These are phyloP conservation scores for Andrena marginata DNA, from an alignment of 2,888 invertebrate species.

Conservation along the genomic window DNA sequence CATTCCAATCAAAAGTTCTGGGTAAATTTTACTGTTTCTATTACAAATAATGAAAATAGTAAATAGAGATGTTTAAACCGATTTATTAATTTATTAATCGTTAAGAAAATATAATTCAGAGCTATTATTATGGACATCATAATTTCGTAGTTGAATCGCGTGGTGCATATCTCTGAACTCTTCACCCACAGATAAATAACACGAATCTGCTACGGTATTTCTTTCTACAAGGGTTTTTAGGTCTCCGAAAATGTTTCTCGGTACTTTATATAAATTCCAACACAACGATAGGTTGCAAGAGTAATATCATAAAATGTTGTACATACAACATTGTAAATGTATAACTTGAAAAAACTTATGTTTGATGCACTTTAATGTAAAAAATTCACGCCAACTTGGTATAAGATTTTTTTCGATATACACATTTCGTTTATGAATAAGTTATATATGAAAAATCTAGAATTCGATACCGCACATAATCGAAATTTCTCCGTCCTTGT, in stretches of 20 bases:
- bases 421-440: not conserved
- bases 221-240: not conserved
- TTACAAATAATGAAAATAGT: not conserved
- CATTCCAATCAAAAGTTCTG: not conserved
- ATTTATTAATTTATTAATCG: not conserved
- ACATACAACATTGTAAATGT: too few species aligned
- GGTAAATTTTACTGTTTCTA: slow-evolving; percentile 20
- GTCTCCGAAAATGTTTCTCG: too few species aligned
- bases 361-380: too few species aligned
- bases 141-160: too few species aligned
- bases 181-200: slow-evolving; percentile 1
- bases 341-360: too few species aligned
- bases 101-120: not conserved
- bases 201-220: not conserved
- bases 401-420: too few species aligned
- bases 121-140: not conserved
- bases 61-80: not conserved
- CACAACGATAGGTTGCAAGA: too few species aligned
- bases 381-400: too few species aligned
- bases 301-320: too few species aligned
- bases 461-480: not conserved
- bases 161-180: not conserved
- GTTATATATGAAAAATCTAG: not conserved
- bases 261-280: too few species aligned
- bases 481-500: not conserved